Percentiles rank a stretch among this genome's conserved stretches.
phyloP scores from a whole-genome alignment of 2,888 invertebrate species.

The Listrodromus nycthemerus region DNA sequence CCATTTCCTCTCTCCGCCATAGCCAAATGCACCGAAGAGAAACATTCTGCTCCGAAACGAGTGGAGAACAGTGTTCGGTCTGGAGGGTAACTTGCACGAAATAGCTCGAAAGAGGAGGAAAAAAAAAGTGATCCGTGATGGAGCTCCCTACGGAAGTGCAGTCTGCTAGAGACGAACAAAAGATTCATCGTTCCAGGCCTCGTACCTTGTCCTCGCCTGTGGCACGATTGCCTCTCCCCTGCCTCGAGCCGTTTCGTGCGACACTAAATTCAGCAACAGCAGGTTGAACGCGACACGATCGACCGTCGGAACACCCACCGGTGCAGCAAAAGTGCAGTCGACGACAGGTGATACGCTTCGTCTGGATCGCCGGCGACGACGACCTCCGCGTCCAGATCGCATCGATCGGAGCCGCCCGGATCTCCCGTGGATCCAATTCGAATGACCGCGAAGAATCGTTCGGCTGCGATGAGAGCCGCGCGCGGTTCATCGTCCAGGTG shows the following conservation, averaged over 20 bases:
- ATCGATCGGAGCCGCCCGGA: conserved; percentile 5
- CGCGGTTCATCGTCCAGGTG: neutral
- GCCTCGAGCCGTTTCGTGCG: conserved; percentile 8
- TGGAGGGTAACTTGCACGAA: conserved; percentile 34
- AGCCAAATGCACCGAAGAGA: neutral
- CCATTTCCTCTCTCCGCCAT: conserved; percentile 30
- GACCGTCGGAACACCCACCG: conserved; percentile 1
- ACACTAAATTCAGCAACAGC: conserved; percentile 40
- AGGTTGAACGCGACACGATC: conserved; percentile 10
- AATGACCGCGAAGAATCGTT: neutral
- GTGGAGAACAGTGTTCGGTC: conserved; percentile 6
- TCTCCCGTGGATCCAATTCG: neutral
- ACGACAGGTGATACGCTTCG: conserved; percentile 14
- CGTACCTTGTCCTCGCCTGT: conserved; percentile 59
- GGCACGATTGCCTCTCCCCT: conserved; percentile 38
- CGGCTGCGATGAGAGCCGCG: neutral
- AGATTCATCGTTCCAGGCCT: conserved; percentile 70
- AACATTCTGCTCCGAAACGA: neutral
- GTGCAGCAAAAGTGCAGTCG: conserved; percentile 15
- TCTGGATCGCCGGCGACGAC: conserved; percentile 2
- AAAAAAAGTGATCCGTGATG: conserved; percentile 47
- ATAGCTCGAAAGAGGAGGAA: conserved; percentile 1
- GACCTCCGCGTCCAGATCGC: too few relatives aligned
- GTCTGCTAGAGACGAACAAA: conserved; percentile 75
- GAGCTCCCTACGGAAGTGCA: conserved; percentile 73